These are phyloP conservation scores for Pocillopora verrucosa DNA, from an alignment of 64 coral and sea anemone genomes.

Conservation along the genomic window DNA sequence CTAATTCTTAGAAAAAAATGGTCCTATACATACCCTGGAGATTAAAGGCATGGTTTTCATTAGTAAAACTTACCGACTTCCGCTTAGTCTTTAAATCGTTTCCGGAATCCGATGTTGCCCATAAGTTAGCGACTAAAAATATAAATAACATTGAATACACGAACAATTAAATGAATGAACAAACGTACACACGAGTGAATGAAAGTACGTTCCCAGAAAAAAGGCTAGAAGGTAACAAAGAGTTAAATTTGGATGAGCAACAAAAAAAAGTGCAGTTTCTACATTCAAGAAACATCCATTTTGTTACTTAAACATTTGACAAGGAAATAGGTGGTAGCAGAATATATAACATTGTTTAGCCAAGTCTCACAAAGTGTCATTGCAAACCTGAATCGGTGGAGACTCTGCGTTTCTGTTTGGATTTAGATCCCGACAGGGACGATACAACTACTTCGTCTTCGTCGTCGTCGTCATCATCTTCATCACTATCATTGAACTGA, in stretches of 20 bases:
- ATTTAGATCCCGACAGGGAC: conserved; percentile 4
- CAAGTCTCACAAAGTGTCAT: background rate
- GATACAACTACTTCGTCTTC: conserved; percentile 20
- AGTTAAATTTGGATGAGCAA: background rate
- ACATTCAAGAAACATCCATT: too few species aligned
- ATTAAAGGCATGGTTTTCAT: background rate
- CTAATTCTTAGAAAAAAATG: background rate
- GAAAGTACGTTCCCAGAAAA: background rate
- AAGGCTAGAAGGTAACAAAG: background rate
- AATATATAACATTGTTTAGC: too few species aligned
- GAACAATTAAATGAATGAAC: background rate
- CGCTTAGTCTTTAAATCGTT: background rate
- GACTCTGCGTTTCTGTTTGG: background rate
- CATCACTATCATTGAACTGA: background rate
- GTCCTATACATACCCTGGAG: background rate
- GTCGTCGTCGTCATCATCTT: conserved; percentile 12
- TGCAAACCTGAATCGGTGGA: conserved; percentile 17
- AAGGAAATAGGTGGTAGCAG: too few species aligned
- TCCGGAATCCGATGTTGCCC: conserved; percentile 14
- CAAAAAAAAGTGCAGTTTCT: background rate
- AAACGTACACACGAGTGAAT: too few species aligned
- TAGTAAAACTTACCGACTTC: conserved; percentile 23
- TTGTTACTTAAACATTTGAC: too few species aligned
- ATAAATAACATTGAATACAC: background rate
- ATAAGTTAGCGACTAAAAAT: background rate